phyloP scores from a whole-genome alignment of 1,140 invertebrate species.

The Drosophila jambulina region DNA sequence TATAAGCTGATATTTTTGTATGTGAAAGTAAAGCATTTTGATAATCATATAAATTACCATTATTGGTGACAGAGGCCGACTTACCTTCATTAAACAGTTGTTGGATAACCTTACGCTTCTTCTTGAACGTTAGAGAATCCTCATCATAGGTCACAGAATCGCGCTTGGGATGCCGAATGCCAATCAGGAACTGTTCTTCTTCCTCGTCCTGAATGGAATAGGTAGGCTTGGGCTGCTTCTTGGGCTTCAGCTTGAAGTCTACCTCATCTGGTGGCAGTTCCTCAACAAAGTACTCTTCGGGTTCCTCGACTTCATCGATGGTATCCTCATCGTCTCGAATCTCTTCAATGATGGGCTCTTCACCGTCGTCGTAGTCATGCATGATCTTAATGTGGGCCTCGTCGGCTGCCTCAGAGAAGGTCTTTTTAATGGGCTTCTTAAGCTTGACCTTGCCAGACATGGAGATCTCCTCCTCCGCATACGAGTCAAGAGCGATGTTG shows the following conservation, averaged over 20 bases:
- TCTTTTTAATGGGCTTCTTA: slow-evolving; percentile 89
- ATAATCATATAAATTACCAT: slow-evolving; percentile 21
- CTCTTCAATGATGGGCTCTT: slow-evolving; percentile 89
- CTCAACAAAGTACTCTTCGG: slow-evolving; percentile 86
- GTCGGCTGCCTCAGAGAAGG: slow-evolving; percentile 90
- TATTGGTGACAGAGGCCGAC: slow-evolving; percentile 16
- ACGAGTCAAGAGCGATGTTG: slow-evolving; percentile 92
- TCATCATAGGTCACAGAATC: slow-evolving; percentile 84
- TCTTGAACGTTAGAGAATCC: slow-evolving; percentile 86
- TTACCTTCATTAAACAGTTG: slow-evolving; percentile 87
- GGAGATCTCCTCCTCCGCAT: slow-evolving; percentile 94
- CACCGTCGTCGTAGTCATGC: slow-evolving; percentile 89
- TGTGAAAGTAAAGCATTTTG: slow-evolving; percentile 54
- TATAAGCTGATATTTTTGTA: slow-evolving; percentile 72
- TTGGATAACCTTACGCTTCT: slow-evolving; percentile 87
- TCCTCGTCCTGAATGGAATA: slow-evolving; percentile 85
- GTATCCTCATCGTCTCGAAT: slow-evolving; percentile 88
- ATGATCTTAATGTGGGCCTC: slow-evolving; percentile 90
- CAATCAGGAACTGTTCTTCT: slow-evolving; percentile 88
- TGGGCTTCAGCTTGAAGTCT: slow-evolving; percentile 87
- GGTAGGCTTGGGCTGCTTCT: slow-evolving; percentile 77
- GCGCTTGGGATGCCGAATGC: slow-evolving; percentile 85
- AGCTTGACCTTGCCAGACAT: slow-evolving; percentile 93
- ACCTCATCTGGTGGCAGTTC: slow-evolving; percentile 85
- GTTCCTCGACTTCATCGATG: slow-evolving; percentile 88